Evolutionary conservation across 1,140 invertebrate genomes (phyloP), one percentile per base, ranked within the genome.

Genomic region (Lamellibrachia luymesi): DNA sequence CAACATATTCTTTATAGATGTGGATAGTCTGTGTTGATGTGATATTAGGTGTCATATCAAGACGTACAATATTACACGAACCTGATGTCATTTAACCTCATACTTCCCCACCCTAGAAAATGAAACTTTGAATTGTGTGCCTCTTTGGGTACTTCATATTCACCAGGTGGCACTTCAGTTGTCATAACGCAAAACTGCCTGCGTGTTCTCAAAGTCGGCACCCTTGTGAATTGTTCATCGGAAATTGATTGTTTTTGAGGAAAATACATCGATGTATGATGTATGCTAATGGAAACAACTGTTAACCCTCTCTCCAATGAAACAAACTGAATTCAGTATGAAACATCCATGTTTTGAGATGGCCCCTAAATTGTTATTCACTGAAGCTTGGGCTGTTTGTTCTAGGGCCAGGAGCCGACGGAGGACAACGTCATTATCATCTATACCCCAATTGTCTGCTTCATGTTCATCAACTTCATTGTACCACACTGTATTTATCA

Each of bases 401-500:
- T 90, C 91, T 51, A 25, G 92, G 17, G 27, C 93, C 22, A 94
- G 93, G 27, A 93, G 94, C 94, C 90, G 92, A 49, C 92, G 0
- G 90, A 51, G 49, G 10, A 93, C 64, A 92, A 95, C 91, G 94
- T 95, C 90, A 80, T 95, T 5, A 89, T 80, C 80, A 93, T 94
- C 0, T 95, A 95, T 93, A 93, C 94, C 8, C 94, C 94, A 50
- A 93, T 94, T 2, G 93, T 95, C 27, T 93, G 94, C 50, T 95
- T 95, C 91, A 95, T 94, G 93, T 90, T 95, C 22, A 95, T 95
- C 51, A 95, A 95, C 91, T 51, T 94, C 7, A 90, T 94, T n/a
- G 94, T 95, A 22, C 95, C 95, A 22, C 6, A 94, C 17, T 94
- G 93, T 92, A 94, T 95, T 27, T 93, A 92, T 90, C 93, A 93